Evolutionary conservation across 2,113 vertebrate genomes (phyloP), one percentile per base, ranked within the genome.

Genomic region (Otolemur garnettii): DNA sequence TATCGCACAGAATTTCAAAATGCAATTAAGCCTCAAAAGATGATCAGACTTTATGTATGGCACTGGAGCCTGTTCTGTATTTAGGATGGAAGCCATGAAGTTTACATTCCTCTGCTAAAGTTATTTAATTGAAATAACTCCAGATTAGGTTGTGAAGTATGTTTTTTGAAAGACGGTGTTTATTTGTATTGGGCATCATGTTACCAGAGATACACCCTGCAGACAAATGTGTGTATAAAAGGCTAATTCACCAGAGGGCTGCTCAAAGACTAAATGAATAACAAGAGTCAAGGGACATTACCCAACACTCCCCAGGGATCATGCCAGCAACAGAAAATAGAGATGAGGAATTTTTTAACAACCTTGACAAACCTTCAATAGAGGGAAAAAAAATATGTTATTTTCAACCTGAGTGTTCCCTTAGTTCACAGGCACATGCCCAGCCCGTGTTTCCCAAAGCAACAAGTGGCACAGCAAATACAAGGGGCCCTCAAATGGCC

Each of bases 151-250:
- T 57, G 10, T 14, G 62, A 62, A 74, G 53, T 19, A 7, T 75
- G 10, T 62, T 78, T 86, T 60, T 50, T 59, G 50, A 74, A 94
- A 86, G 68, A 28, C 66, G 17, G 26, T 90, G 38, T 90, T 93
- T 77, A 87, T 81, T 85, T 84, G 86, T 88, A 55, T 38, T 38
- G 8, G 33, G 26, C 28, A 12, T 94, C 45, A 17, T 66, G 45
- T 85, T 62, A 77, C 33, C 93, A 57, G 79, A 90, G 18, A 82
- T 33, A 42, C 0, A 22, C 8, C 19, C 21, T 10, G 33, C 10
- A 28, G 8, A 75, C 57, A 90, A 57, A 84, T 28, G n/a, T 66
- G 38, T 59, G 17, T n/a, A 82, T 21, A 82, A 82, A 80, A 60
- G 42, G 22, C 4, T n/a, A 72, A 77, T 72, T 87, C 50, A 83